A percentile compares a stretch with the other conserved stretches of the same genome.
Evolutionary conservation across 2,888 invertebrate species (phyloP).

Genomic region (Alviniconcha strummeri): DNA sequence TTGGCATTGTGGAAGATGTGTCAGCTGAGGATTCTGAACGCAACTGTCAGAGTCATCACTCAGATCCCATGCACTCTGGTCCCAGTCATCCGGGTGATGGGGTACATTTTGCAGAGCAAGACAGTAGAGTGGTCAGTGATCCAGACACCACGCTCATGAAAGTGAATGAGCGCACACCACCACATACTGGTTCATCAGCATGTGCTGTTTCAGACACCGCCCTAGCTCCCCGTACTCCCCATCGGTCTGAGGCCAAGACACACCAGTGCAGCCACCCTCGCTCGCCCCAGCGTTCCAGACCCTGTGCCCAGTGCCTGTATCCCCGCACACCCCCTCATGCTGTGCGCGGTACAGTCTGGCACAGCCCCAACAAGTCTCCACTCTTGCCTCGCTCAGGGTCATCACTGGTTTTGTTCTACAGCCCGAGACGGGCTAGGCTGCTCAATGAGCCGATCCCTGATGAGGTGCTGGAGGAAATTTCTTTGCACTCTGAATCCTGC

Average conservation of each 20-base stretch:
- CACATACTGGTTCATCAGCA: background rate
- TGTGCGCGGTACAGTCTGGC: too few species aligned
- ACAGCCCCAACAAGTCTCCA: constrained; percentile 17
- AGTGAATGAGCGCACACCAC: background rate
- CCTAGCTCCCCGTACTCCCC: background rate
- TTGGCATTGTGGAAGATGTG: too few species aligned
- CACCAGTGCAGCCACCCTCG: background rate
- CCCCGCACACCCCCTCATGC: too few species aligned
- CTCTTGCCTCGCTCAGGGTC: background rate
- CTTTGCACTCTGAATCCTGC: background rate
- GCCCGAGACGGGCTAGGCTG: background rate
- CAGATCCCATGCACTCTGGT: too few species aligned
- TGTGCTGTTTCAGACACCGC: background rate
- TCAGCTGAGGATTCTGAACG: too few species aligned
- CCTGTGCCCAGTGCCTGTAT: too few species aligned
- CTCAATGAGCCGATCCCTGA: constrained; percentile 12
- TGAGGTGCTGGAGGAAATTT: constrained; percentile 19
- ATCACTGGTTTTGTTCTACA: background rate
- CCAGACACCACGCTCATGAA: background rate
- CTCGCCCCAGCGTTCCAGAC: too few species aligned
- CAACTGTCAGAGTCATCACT: too few species aligned
- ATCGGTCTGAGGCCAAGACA: background rate
- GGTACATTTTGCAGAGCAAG: too few species aligned
- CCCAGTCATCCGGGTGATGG: too few species aligned
- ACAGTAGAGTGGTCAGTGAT: too few species aligned